Evolutionary conservation across 2,888 invertebrate species (phyloP).

Genomic region (Oligia strigilis): DNA sequence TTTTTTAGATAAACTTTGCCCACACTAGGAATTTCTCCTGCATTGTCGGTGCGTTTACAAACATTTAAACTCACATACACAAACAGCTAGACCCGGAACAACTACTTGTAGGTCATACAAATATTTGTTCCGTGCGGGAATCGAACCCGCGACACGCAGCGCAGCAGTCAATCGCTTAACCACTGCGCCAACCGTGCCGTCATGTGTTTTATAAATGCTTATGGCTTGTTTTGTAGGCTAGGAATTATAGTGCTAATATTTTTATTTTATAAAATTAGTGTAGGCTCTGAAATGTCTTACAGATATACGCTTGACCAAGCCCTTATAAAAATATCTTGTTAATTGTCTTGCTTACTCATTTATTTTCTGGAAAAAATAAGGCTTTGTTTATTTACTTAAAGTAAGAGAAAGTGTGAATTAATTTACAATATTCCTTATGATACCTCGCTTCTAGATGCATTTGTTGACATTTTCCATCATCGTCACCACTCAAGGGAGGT

Average conservation of each 20-base stretch:
- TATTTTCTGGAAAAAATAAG: not conserved
- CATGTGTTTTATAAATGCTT: slow-evolving; percentile 6
- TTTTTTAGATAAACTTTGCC: too few relatives aligned
- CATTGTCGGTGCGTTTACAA: too few relatives aligned
- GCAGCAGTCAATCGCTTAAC: too few relatives aligned
- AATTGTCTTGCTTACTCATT: not conserved
- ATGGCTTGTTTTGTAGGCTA: not conserved
- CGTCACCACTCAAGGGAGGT: too few relatives aligned
- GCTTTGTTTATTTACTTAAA: slow-evolving; percentile 1
- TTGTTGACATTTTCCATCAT: slow-evolving; percentile 5
- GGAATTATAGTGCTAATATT: not conserved
- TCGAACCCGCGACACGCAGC: too few relatives aligned
- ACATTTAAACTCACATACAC: too few relatives aligned
- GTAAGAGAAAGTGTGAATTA: not conserved
- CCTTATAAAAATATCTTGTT: not conserved
- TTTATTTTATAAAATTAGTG: not conserved
- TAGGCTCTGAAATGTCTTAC: not conserved
- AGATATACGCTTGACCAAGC: too few relatives aligned
- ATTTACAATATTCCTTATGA: not conserved
- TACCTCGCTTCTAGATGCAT: not conserved
- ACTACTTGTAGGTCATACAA: too few relatives aligned
- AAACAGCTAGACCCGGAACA: too few relatives aligned
- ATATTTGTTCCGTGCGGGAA: too few relatives aligned
- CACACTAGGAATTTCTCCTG: too few relatives aligned
- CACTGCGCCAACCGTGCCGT: too few relatives aligned